Percentiles rank a stretch among this genome's conserved stretches.
Conservation (phyloP, 30 jellyfish, hydroid and myxozoan species). For the Turritopsis dohrnii region DNA sequence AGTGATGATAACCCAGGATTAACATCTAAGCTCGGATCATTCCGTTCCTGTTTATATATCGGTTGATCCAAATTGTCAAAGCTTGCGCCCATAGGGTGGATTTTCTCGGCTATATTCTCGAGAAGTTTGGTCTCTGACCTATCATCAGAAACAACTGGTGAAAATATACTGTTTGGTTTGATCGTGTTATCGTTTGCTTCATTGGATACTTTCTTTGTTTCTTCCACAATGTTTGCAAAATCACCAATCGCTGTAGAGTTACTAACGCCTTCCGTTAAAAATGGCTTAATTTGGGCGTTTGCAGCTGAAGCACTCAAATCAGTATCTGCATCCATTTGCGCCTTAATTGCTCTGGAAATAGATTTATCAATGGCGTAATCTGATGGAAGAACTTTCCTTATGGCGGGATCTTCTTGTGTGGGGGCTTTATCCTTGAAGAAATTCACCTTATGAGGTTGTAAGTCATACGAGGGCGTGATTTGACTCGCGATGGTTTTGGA, state of each 20-base stretch:
- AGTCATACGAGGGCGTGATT: neutral
- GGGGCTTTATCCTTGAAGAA: neutral
- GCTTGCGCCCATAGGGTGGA: neutral
- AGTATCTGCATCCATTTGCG: neutral
- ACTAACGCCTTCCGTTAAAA: neutral
- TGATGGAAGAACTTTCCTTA: neutral
- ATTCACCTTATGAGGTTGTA: neutral
- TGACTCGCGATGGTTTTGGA: neutral
- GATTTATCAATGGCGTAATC: neutral
- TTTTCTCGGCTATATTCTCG: neutral
- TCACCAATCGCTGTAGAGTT: slow-evolving; percentile 20
- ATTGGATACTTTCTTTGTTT: neutral
- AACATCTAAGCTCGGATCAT: neutral
- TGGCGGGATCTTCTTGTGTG: slow-evolving; percentile 8
- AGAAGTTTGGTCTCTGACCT: neutral
- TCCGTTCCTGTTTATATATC: neutral
- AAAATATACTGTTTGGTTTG: slow-evolving; percentile 21
- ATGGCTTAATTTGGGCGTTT: neutral
- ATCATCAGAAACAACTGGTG: slow-evolving; percentile 7
- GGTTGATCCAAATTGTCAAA: neutral
- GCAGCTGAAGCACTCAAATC: neutral
- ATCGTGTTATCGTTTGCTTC: neutral
- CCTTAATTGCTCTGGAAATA: neutral
- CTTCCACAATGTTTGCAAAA: slow-evolving; percentile 31
- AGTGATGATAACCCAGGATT: neutral